Conservation (phyloP, 2,113 vertebrate genomes). For the Aptenodytes forsteri region DNA sequence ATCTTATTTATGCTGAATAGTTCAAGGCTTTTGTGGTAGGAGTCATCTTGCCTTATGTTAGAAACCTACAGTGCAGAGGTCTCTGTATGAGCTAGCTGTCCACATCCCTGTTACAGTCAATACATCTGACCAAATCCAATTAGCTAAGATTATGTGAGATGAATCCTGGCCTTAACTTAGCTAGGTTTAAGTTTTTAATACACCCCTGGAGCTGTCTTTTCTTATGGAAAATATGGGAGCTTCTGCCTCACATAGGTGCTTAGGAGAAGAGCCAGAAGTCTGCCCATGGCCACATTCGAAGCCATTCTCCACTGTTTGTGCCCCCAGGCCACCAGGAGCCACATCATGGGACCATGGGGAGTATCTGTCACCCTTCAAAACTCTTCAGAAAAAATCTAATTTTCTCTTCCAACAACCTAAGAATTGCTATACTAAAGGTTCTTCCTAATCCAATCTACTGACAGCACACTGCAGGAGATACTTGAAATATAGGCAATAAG, state of each 20-base stretch:
- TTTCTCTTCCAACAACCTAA: neutral
- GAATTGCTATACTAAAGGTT: neutral
- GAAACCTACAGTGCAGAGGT: neutral
- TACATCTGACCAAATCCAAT: neutral
- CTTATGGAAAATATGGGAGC: neutral
- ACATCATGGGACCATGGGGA: rapidly evolving
- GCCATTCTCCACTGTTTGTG: neutral
- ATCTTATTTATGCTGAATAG: neutral
- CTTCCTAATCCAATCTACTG: neutral
- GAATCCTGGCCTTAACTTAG: neutral
- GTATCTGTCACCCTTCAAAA: neutral
- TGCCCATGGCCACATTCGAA: neutral
- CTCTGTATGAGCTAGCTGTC: neutral
- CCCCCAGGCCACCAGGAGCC: neutral
- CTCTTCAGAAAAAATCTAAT: neutral
- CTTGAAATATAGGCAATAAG: neutral
- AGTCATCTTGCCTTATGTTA: neutral
- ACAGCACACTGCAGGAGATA: neutral
- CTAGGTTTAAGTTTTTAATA: neutral
- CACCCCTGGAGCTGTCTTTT: neutral
- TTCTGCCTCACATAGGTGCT: neutral
- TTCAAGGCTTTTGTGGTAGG: neutral
- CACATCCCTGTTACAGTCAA: neutral
- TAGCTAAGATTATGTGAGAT: neutral
- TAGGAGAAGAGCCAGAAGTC: neutral